Percentiles rank a stretch among this genome's conserved stretches.
These are phyloP conservation scores for Tyria jacobaeae DNA, from an alignment of 2,888 invertebrate genomes.

Conservation along the genomic window DNA sequence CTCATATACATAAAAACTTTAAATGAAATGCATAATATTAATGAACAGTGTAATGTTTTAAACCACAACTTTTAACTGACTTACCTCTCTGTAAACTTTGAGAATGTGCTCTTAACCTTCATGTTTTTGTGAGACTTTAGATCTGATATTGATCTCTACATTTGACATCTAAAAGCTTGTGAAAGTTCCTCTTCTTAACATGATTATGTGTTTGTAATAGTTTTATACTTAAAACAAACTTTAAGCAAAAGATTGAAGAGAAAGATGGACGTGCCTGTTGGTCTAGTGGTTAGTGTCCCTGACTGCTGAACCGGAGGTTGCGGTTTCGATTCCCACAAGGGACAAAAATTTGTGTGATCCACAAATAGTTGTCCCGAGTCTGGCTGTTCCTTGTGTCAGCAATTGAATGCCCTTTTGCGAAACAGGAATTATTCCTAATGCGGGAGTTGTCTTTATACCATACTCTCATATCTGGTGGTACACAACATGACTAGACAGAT, in stretches of 20 bases:
- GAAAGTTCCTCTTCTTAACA: neutral
- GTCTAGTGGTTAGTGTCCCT: too few species aligned
- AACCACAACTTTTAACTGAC: neutral
- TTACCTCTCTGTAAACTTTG: neutral
- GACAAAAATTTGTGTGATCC: too few species aligned
- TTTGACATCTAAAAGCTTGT: neutral
- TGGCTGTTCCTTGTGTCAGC: too few species aligned
- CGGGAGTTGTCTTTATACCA: too few species aligned
- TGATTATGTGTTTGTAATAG: too few species aligned
- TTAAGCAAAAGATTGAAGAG: neutral
- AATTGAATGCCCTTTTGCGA: too few species aligned
- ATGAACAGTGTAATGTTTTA: neutral
- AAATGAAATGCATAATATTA: too few species aligned
- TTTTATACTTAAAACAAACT: neutral
- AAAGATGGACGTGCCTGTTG: too few species aligned
- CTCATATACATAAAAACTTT: neutral
- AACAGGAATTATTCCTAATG: too few species aligned
- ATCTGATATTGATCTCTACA: neutral
- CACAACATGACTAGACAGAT: neutral
- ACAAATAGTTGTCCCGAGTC: too few species aligned
- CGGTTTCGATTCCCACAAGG: too few species aligned
- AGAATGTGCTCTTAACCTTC: neutral
- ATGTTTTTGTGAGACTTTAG: neutral
- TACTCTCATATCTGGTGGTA: neutral
- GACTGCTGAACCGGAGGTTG: too few species aligned